phyloP scores from a whole-genome alignment of 2,797 vertebrate species.

The Enteromius radiatus region DNA sequence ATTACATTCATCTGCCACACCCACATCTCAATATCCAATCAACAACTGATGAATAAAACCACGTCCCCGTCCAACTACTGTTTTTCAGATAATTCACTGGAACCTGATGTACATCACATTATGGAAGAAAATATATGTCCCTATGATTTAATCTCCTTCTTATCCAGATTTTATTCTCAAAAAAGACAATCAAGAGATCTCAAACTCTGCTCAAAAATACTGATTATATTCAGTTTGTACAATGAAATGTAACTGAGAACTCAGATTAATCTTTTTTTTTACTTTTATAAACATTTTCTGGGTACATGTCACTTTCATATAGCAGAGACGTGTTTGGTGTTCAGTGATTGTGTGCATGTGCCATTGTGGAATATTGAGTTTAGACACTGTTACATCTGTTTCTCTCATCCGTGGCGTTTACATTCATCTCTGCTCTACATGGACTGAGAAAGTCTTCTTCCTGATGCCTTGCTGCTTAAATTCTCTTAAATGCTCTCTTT shows the following conservation, averaged over 20 bases:
- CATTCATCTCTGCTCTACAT: slow-evolving; percentile 37
- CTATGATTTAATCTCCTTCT: neutral
- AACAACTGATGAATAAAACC: neutral
- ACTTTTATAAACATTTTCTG: neutral
- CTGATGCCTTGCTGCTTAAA: slow-evolving; percentile 52
- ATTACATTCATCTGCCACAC: neutral
- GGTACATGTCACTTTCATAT: neutral
- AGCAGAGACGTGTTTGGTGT: slow-evolving; percentile 4
- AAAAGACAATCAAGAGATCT: neutral
- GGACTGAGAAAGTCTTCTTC: slow-evolving; percentile 38
- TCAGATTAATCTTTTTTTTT: neutral
- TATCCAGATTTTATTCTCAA: neutral
- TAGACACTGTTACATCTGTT: slow-evolving; percentile 18
- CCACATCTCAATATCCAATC: neutral
- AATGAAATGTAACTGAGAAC: neutral
- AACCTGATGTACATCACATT: neutral
- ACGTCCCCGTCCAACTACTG: neutral
- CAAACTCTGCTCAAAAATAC: neutral
- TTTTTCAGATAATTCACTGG: neutral
- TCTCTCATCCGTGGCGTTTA: slow-evolving; percentile 23
- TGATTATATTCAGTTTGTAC: neutral
- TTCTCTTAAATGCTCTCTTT: slow-evolving; percentile 52
- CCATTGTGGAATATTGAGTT: neutral
- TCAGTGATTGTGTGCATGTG: neutral
- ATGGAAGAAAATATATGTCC: neutral